Evolutionary conservation across 2,113 vertebrate species (phyloP).

Genomic region (Catagonus wagneri): DNA sequence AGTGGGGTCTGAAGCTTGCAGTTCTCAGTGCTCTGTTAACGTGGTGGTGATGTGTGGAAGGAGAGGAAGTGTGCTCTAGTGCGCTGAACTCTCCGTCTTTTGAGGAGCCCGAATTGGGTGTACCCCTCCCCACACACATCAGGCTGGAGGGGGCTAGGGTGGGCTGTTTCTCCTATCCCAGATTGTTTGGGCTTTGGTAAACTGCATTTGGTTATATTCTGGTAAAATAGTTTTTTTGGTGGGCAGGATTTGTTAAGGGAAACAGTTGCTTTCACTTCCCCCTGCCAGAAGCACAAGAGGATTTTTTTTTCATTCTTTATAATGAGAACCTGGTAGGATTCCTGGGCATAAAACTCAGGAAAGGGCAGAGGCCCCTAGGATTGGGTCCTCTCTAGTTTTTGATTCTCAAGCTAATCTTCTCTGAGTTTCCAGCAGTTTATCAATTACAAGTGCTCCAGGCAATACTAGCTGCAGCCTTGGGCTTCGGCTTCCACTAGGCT

Average conservation of each 20-base stretch:
- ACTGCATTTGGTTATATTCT: background rate
- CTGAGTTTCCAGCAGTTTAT: background rate
- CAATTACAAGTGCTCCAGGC: background rate
- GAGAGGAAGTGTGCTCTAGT: background rate
- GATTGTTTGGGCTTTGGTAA: background rate
- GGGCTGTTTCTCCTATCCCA: background rate
- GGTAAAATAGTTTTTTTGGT: background rate
- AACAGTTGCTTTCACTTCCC: background rate
- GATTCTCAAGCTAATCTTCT: background rate
- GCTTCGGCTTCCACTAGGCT: background rate
- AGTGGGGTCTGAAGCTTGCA: background rate
- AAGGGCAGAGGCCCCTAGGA: background rate
- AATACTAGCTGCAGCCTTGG: background rate
- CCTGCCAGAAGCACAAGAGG: background rate
- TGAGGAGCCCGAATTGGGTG: background rate
- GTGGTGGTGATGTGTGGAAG: background rate
- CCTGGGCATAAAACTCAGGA: background rate
- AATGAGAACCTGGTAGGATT: background rate
- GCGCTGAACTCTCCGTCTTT: background rate
- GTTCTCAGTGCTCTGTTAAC: background rate
- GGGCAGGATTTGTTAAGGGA: background rate
- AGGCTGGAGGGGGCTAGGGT: background rate
- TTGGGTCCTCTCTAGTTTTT: background rate
- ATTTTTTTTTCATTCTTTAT: background rate
- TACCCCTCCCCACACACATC: background rate